phyloP scores from a whole-genome alignment of 2,797 vertebrate species.

The Delichon dasypus region DNA sequence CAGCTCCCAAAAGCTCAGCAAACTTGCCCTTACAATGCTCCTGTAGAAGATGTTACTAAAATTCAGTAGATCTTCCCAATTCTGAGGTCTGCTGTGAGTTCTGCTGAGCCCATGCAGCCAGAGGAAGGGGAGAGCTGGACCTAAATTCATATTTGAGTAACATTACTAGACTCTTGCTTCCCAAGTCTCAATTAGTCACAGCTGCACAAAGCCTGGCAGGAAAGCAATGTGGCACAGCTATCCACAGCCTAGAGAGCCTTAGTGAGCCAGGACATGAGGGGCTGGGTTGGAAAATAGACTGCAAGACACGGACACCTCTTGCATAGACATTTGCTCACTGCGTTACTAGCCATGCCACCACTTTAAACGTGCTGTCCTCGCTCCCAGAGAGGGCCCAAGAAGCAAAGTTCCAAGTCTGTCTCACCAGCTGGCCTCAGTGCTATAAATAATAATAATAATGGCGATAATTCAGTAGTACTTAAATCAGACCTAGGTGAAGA shows the following conservation, averaged over 20 bases:
- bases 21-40: neutral
- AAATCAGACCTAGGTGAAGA: neutral
- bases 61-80: neutral
- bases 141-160: neutral
- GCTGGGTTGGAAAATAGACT: neutral
- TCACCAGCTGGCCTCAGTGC: neutral
- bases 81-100: neutral
- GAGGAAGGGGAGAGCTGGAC: neutral
- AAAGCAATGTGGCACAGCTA: neutral
- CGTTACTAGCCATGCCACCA: neutral
- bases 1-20: neutral
- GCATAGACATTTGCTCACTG: neutral
- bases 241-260: neutral
- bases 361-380: neutral
- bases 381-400: neutral
- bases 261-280: rapidly evolving
- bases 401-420: neutral
- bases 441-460: neutral
- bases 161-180: neutral
- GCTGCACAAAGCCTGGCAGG: neutral
- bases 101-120: neutral
- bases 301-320: neutral
- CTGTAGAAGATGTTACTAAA: neutral
- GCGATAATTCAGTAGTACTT: neutral
- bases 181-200: neutral